phyloP scores from a whole-genome alignment of 92 coral and sea anemone species.

The Desmophyllum pertusum region DNA sequence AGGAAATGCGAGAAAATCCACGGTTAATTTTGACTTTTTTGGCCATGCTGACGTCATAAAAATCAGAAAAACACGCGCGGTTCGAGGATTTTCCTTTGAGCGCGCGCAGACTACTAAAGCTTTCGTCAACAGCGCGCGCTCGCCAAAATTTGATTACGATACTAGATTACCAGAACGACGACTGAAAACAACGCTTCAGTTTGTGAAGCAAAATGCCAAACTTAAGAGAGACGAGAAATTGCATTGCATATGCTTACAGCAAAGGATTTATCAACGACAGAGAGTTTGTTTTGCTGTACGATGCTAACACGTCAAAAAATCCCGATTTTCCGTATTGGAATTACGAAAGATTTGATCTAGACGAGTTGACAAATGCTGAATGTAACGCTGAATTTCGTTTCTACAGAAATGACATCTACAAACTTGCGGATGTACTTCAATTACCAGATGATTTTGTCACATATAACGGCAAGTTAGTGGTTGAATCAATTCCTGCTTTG shows the following conservation, averaged over 20 bases:
- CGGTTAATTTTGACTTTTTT: too few species aligned
- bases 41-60: too few species aligned
- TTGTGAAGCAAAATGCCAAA: constrained; percentile 30
- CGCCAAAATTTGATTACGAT: not conserved
- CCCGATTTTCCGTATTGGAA: constrained; percentile 51
- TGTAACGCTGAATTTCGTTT: constrained; percentile 58
- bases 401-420: constrained; percentile 35
- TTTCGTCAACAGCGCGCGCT: too few species aligned
- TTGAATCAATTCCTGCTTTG: constrained; percentile 16
- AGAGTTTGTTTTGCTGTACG: constrained; percentile 51
- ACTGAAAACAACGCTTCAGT: too few species aligned
- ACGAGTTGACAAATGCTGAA: constrained; percentile 44
- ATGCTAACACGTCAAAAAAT: constrained; percentile 45
- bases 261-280: constrained; percentile 40
- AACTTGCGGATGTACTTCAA: constrained; percentile 42
- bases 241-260: constrained; percentile 17
- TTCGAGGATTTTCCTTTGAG: too few species aligned
- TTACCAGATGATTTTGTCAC: constrained; percentile 37
- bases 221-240: constrained; percentile 29
- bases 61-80: too few species aligned
- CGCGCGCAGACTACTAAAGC: too few species aligned
- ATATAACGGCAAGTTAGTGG: constrained; percentile 16
- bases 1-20: too few species aligned
- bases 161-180: not conserved
- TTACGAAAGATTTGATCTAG: constrained; percentile 50